Conservation (phyloP, 2,888 invertebrate genomes). For the Aporophyla lueneburgensis region DNA sequence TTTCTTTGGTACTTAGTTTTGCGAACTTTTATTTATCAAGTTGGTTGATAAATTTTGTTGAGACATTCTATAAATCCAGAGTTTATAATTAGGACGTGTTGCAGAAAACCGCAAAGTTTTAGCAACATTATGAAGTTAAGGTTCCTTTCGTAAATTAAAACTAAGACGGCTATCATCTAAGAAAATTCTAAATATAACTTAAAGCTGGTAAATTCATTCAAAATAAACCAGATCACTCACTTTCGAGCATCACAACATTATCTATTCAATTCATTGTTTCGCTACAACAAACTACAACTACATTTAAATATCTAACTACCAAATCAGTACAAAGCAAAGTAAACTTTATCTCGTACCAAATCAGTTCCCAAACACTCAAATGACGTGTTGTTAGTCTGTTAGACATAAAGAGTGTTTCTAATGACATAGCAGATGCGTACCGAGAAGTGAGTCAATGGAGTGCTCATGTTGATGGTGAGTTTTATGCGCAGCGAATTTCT, state of each 20-base stretch:
- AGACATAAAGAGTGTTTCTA: conserved; percentile 60
- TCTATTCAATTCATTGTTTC: neutral
- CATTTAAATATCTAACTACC: conserved; percentile 19
- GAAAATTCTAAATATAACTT: too few species aligned
- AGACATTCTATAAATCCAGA: neutral
- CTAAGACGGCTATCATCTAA: too few species aligned
- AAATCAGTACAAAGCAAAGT: conserved; percentile 45
- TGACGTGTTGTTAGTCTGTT: conserved; percentile 46
- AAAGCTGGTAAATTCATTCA: neutral
- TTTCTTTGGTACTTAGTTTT: conserved; percentile 31
- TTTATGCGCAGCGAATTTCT: neutral
- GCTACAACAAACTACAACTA: conserved; percentile 3
- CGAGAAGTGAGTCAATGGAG: conserved; percentile 44
- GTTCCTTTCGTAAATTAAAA: neutral
- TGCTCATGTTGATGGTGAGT: neutral
- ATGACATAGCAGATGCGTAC: conserved; percentile 53
- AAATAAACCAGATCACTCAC: neutral
- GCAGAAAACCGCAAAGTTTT: neutral
- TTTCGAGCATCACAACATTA: neutral
- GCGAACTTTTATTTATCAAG: neutral
- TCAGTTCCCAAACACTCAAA: conserved; percentile 62
- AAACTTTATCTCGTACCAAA: conserved; percentile 50
- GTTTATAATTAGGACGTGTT: neutral
- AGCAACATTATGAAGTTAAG: neutral
- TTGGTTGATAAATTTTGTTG: neutral